A percentile compares a stretch with the other conserved stretches of the same genome.
phyloP scores from a whole-genome alignment of 2,888 invertebrate species.

The Glaucopsyche alexis region DNA sequence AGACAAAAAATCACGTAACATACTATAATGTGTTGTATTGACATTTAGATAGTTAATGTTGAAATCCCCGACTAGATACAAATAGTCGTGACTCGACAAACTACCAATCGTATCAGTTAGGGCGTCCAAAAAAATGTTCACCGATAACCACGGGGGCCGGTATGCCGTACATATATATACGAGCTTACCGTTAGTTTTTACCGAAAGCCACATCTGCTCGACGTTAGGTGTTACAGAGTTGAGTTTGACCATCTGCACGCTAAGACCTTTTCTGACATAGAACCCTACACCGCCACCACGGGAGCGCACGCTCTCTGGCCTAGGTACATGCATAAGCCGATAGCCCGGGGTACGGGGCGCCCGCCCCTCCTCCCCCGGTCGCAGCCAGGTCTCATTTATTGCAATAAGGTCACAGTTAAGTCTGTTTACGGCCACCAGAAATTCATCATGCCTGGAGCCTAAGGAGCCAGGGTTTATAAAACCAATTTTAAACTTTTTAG shows the following conservation, averaged over 20 bases:
- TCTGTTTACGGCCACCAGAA: conserved; percentile 38
- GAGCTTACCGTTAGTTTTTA: neutral
- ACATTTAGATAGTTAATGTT: too few relatives aligned
- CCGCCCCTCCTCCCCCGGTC: conserved; percentile 19
- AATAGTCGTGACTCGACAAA: too few relatives aligned
- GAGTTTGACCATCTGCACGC: neutral
- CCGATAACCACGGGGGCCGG: too few relatives aligned
- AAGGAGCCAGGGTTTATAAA: too few relatives aligned
- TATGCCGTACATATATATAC: neutral
- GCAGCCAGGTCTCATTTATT: conserved; percentile 29
- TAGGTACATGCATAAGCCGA: neutral
- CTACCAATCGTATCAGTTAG: too few relatives aligned
- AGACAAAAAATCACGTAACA: too few relatives aligned
- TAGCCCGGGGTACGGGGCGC: neutral
- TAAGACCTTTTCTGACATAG: neutral
- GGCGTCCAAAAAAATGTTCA: too few relatives aligned
- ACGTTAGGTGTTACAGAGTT: neutral
- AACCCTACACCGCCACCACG: neutral
- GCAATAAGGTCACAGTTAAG: neutral
- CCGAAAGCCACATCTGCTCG: neutral
- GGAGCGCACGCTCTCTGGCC: neutral
- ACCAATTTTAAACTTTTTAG: too few relatives aligned
- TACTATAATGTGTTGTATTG: neutral
- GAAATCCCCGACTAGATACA: too few relatives aligned
- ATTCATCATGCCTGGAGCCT: too few relatives aligned